Percentiles rank a stretch among this genome's conserved stretches.
Evolutionary conservation across 2,888 invertebrate genomes (phyloP).

Genomic region (Hemaris fuciformis): DNA sequence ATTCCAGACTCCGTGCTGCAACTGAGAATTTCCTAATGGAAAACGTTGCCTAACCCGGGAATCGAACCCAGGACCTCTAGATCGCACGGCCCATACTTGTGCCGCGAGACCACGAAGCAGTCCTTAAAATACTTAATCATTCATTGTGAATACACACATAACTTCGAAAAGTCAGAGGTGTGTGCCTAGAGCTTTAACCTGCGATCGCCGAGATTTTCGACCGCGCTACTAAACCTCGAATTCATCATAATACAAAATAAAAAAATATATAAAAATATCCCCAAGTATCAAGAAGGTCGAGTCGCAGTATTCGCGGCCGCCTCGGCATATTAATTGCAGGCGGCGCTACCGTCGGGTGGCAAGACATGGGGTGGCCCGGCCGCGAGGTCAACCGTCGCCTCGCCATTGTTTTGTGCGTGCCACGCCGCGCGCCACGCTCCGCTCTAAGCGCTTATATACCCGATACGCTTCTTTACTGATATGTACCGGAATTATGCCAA

Average conservation of each 20-base stretch:
- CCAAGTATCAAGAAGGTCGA: slow-evolving; percentile 43
- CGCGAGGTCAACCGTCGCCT: slow-evolving; percentile 80
- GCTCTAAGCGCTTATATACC: slow-evolving; percentile 1
- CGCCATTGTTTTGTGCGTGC: slow-evolving; percentile 80
- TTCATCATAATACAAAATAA: neutral
- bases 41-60: too few relatives aligned
- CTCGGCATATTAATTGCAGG: slow-evolving; percentile 82
- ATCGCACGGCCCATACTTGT: too few relatives aligned
- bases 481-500: neutral
- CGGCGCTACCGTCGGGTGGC: slow-evolving; percentile 77
- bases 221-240: too few relatives aligned
- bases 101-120: too few relatives aligned
- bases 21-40: too few relatives aligned
- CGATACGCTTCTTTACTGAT: slow-evolving; percentile 4
- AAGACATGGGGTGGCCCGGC: slow-evolving; percentile 71
- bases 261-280: slow-evolving; percentile 18
- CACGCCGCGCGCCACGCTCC: slow-evolving; percentile 49
- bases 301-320: slow-evolving; percentile 67
- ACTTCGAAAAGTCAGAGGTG: too few relatives aligned
- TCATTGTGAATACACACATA: too few relatives aligned
- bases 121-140: too few relatives aligned
- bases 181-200: too few relatives aligned
- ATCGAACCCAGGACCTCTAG: too few relatives aligned
- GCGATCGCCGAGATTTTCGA: too few relatives aligned
- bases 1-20: too few relatives aligned